Evolutionary conservation across 2,113 vertebrate genomes (phyloP), one percentile per base, ranked within the genome.

Genomic region (Carassius auratus): DNA sequence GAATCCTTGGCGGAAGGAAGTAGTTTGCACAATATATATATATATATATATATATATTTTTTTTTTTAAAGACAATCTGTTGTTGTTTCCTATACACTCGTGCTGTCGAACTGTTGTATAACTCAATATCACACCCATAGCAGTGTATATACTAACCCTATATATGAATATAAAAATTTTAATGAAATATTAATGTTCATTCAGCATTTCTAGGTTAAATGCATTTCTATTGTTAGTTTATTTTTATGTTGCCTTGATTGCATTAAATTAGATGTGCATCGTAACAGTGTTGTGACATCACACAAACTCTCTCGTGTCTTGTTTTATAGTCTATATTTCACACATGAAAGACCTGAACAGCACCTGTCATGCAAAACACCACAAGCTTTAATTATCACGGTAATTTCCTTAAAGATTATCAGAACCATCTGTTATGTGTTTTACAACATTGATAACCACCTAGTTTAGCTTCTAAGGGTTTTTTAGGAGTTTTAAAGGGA

Each of bases 291-390:
- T 21, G 36, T 73, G 69, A 73, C 19, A 73, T 73, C 52, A 77
- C 75, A 61, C 10, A 42, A 61, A 15, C 57, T 33, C 57, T 64
- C 76, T 79, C 64, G 66, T 38, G 69, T 73, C 36, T 57, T 62
- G 5, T 74, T 87, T 64, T 59, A 84, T 33, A 59, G 75, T 61
- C 33, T 76, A 30, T 81, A 66, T 45, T 78, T 75, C n/a, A 30
- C 10, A 66, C 83, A 64, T 21, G 59, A 78, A 80, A 86, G 76
- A 57, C 52, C 33, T 42, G 33, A 42, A 19, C 76, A 23, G 52
- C 80, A 85, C 68, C 69, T 83, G 79, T 62, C 62, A 42, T n/a
- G 69, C 62, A 61, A 55, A 69, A 45, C 57, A 55, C 26, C 48
- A 55, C 38, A 62, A 33, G 23, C 61, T n/a, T 77, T 42, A 33